Evolutionary conservation across 2,113 vertebrate species (phyloP), one percentile per base, ranked within the genome.

Genomic region (Aplodontia rufa): DNA sequence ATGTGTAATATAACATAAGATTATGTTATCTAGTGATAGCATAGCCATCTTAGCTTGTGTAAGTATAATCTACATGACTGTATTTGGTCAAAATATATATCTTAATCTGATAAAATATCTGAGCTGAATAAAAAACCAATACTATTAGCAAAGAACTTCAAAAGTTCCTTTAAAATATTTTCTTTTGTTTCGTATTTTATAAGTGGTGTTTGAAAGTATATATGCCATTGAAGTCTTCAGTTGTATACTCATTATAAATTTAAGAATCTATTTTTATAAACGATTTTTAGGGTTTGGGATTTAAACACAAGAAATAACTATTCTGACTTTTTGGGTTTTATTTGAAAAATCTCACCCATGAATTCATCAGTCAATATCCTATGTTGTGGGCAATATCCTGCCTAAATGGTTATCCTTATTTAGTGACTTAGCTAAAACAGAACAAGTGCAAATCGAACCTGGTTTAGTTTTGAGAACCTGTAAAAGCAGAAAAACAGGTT

Each of bases 41-140:
- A 42, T 49, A 83, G 79, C 6, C 68, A 82, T 69, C n/a, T 74
- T 30, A 51, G 42, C 22, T n/a, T 32, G 2, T 68, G 5, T n/a
- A 17, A 40, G 30, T 66, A 49, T 24, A 60, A 9, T 12, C 40
- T 60, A 45, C 5, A 55, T 53, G 26, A 37, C 40, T 42, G 49
- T 37, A 24, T 87, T 80, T 84, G 14, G 47, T 78, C 87, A 76
- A 83, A 83, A 68, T 64, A 11, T 82, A 5, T 42, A 9, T 49
- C 24, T 71, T n/a, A 72, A 9, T 85, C 40, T 86, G 35, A 86
- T 93, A 87, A 94, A 92, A 76, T 87, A 76, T 47, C 28, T 66
- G 58, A 89, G 66, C 32, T 85, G 49, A 93, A 60, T 88, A 95
- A 82, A 45, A 94, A 94, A 86, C 30, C 26, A 90, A 51, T 60